phyloP scores from a whole-genome alignment of 1,140 invertebrate species.

The Megathymus violae region DNA sequence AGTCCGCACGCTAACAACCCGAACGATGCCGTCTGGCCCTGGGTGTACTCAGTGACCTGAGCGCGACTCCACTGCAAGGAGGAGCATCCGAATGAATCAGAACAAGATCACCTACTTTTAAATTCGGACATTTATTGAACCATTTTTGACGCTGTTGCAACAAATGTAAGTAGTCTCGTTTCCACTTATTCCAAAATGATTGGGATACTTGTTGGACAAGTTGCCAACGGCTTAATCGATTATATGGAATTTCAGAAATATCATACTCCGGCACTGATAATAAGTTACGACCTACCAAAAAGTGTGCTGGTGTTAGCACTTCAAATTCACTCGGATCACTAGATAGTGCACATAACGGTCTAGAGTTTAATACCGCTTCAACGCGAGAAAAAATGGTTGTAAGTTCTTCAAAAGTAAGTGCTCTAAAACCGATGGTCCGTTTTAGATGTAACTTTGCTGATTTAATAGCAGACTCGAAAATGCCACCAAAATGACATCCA shows the following conservation, averaged over 20 bases:
- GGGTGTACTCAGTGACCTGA: not conserved
- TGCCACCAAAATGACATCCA: conserved; percentile 41
- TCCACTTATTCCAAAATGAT: conserved; percentile 8
- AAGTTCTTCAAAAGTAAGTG: conserved; percentile 54
- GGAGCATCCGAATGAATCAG: not conserved
- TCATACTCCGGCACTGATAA: conserved; percentile 11
- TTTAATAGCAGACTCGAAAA: conserved; percentile 51
- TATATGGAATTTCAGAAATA: not conserved
- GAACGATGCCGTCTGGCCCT: conserved; percentile 5
- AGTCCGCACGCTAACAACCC: not conserved
- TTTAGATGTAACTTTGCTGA: conserved; percentile 46
- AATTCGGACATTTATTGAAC: not conserved
- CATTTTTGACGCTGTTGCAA: conserved; percentile 4
- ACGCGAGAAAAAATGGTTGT: conserved; percentile 45
- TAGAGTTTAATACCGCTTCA: conserved; percentile 49
- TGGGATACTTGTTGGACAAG: not conserved
- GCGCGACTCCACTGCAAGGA: conserved; percentile 3
- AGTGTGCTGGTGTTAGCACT: conserved; percentile 63
- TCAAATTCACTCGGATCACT: conserved; percentile 46
- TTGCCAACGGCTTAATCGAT: not conserved
- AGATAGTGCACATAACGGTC: conserved; percentile 19
- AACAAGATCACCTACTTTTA: conserved; percentile 18
- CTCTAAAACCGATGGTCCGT: conserved; percentile 31
- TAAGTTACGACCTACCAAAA: conserved; percentile 47
- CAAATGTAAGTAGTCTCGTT: not conserved